Conservation (phyloP, 1,140 invertebrate genomes). For the Hylyphantes graminicola region DNA sequence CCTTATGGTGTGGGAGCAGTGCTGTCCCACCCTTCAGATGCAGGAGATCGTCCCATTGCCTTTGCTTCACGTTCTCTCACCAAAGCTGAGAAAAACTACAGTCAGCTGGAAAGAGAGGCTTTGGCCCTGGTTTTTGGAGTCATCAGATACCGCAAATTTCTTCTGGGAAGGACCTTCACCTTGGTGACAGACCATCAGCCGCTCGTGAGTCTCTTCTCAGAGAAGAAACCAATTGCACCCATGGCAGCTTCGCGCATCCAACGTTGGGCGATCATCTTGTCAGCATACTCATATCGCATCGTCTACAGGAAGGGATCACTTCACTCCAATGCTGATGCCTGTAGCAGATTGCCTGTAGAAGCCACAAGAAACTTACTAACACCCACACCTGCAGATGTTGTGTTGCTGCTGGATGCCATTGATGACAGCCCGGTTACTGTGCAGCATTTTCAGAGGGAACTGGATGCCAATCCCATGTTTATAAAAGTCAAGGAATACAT, state of each 20-base stretch:
- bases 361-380: neutral
- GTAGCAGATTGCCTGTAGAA: constrained; percentile 63
- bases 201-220: constrained; percentile 66
- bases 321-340: constrained; percentile 61
- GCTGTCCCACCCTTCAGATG: constrained; percentile 67
- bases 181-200: constrained; percentile 70
- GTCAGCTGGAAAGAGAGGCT: constrained; percentile 71
- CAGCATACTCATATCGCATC: constrained; percentile 66
- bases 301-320: constrained; percentile 63
- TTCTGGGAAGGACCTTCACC: constrained; percentile 69
- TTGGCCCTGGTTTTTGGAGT: constrained; percentile 69
- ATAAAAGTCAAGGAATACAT: constrained; percentile 52
- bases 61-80: constrained; percentile 1
- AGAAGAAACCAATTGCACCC: constrained; percentile 64
- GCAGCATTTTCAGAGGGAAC: constrained; percentile 27
- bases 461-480: constrained; percentile 30
- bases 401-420: constrained; percentile 8
- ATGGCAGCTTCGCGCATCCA: constrained; percentile 66
- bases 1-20: constrained; percentile 69
- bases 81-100: constrained; percentile 66
- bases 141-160: constrained; percentile 67
- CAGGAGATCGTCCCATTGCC: constrained; percentile 68
- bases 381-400: constrained; percentile 6
- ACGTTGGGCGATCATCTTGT: constrained; percentile 66
- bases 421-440: constrained; percentile 41